These are phyloP conservation scores for Drosophila kambysellisi DNA, from an alignment of 2,888 invertebrate genomes.

Conservation along the genomic window DNA sequence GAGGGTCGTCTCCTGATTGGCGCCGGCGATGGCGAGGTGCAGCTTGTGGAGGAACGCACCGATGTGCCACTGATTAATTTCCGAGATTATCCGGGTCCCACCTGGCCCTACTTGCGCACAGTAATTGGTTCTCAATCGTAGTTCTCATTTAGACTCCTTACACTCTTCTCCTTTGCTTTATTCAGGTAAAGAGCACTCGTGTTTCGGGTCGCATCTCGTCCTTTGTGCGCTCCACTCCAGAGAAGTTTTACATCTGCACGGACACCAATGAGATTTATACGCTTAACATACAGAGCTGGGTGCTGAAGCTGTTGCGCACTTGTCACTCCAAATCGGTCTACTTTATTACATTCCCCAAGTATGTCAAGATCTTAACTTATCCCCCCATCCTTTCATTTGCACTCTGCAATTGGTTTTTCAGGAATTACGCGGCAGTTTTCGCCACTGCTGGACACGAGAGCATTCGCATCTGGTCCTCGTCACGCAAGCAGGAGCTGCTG, in stretches of 20 bases:
- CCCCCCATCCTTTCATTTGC: not conserved
- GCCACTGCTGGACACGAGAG: slow-evolving; percentile 94
- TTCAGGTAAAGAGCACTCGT: slow-evolving; percentile 86
- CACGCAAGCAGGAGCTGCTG: slow-evolving; percentile 91
- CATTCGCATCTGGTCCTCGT: slow-evolving; percentile 93
- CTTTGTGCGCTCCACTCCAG: slow-evolving; percentile 87
- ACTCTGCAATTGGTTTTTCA: slow-evolving; percentile 78
- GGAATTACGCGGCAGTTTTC: slow-evolving; percentile 93
- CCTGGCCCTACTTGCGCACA: slow-evolving; percentile 87
- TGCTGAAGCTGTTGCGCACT: slow-evolving; percentile 90
- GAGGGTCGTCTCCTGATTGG: slow-evolving; percentile 90
- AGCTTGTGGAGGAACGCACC: slow-evolving; percentile 88
- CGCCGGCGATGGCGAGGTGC: slow-evolving; percentile 93
- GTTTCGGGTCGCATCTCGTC: slow-evolving; percentile 91
- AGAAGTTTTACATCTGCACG: slow-evolving; percentile 91
- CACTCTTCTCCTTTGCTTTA: slow-evolving; percentile 42
- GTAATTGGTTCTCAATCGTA: slow-evolving; percentile 74
- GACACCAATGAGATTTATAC: slow-evolving; percentile 92
- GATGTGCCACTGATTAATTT: slow-evolving; percentile 73
- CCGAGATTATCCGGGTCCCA: slow-evolving; percentile 86
- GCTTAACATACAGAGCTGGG: slow-evolving; percentile 89
- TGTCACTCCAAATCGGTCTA: slow-evolving; percentile 93
- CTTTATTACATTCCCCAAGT: slow-evolving; percentile 93
- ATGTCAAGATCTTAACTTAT: slow-evolving; percentile 84
- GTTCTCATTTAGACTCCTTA: not conserved